Base-by-base conservation (phyloP, 2,113 vertebrate genomes). In the Limanda limanda region DNA sequence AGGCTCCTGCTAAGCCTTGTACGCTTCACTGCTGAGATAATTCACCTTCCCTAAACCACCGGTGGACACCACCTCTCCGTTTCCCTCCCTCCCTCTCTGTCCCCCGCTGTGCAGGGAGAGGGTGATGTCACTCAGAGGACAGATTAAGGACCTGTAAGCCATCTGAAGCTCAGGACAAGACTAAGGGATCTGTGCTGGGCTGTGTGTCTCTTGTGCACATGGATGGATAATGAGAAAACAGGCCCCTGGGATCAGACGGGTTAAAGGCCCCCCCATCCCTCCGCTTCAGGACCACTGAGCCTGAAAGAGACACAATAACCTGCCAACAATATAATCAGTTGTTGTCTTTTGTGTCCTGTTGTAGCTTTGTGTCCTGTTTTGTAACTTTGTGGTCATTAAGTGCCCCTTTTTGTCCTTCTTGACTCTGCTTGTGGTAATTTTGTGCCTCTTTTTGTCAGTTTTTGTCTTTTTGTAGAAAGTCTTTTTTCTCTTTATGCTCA, bases 141-240 rank as follows among this genome's bases (percentile, higher is more conserved):
- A 93, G 94, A 95, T 94, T 94, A 95, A 74, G 68, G 78, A 67
- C 76, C 74, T 17, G 63, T 94, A 94, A 94, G 84, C 91, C 86
- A 83, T 88, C 75, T 88, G 82, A 91, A 83, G 87, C 73, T 86
- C 64, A 67, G 55, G 74, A 71, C 76, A 64, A 35, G 48, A 52
- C 75, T 73, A 65, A 59, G n/a, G 68, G 67, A 59, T 66, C 6
- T 18, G 6, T 54, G 6, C 24, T 60, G 24, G 31, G 13, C 31
- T 60, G 27, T 31, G 42, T 18, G 60, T 64, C 45, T 60, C 24
- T 31, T 13, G 45, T 40, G 48, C 20, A 68, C 52, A 24, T 56
- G 27, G 31, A 23, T 35, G 51, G 47, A 55, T 55, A 9, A 23
- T 35, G 20, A 37, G 51, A 21, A 55, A 68, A 37, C 4, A 4